Percentiles rank a stretch among this genome's conserved stretches.
Evolutionary conservation across 1,140 invertebrate genomes (phyloP).

Genomic region (Papilio xuthus): DNA sequence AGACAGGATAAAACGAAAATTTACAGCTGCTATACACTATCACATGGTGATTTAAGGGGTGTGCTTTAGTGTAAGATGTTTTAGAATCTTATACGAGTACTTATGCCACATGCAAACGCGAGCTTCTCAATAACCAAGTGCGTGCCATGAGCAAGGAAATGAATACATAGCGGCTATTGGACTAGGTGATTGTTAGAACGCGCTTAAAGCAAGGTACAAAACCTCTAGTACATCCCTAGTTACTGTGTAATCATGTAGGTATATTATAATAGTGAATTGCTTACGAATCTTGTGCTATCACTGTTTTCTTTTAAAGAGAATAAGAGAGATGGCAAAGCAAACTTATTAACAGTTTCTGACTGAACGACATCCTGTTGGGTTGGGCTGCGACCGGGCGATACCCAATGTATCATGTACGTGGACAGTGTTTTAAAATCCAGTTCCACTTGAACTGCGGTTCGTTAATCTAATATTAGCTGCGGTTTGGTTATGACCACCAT

Average conservation of each 20-base stretch:
- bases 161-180: not conserved
- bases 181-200: not conserved
- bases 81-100: not conserved
- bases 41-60: not conserved
- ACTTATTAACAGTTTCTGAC: slow-evolving; percentile 18
- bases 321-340: not conserved
- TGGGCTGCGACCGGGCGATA: not conserved
- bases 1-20: not conserved
- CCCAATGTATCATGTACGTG: slow-evolving; percentile 24
- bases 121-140: too few species aligned
- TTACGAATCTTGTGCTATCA: not conserved
- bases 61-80: not conserved
- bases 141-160: too few species aligned
- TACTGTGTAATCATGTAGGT: not conserved
- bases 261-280: not conserved
- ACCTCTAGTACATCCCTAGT: not conserved
- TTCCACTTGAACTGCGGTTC: not conserved
- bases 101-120: too few species aligned
- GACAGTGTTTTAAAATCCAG: slow-evolving; percentile 13
- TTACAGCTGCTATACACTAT: not conserved
- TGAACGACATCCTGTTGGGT: slow-evolving; percentile 20
- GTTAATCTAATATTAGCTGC: not conserved
- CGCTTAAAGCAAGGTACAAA: not conserved
- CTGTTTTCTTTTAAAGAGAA: not conserved
- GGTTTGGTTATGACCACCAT: not conserved